Conservation (phyloP, 2,113 vertebrate species). For the Sturnira hondurensis region DNA sequence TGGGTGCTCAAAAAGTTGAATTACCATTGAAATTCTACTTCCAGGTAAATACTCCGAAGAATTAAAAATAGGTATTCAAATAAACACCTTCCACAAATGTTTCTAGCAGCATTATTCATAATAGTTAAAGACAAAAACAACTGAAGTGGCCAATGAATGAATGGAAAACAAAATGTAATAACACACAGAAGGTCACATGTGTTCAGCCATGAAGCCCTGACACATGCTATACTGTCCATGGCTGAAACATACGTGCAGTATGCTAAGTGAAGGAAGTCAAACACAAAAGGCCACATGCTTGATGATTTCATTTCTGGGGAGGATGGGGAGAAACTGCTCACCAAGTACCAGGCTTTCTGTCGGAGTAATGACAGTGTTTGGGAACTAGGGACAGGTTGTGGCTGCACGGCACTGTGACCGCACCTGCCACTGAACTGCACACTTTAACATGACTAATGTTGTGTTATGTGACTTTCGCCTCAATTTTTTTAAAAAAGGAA, state of each 20-base stretch:
- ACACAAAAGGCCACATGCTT: background rate
- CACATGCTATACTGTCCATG: too few species aligned
- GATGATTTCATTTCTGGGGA: background rate
- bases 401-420: background rate
- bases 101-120: background rate
- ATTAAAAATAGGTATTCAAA: background rate
- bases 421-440: accelerated
- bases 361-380: background rate
- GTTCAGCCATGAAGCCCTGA: background rate
- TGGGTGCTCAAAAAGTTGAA: background rate
- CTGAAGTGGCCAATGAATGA: background rate
- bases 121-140: background rate
- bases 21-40: background rate
- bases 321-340: background rate
- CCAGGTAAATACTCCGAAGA: background rate
- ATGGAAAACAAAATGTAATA: background rate
- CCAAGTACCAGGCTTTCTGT: background rate
- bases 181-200: too few species aligned
- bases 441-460: background rate
- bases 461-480: background rate
- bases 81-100: background rate
- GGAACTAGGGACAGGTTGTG: background rate
- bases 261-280: background rate
- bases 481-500: background rate
- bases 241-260: background rate